phyloP scores from a whole-genome alignment of 2,113 vertebrate species.

The Ciconia maguari region DNA sequence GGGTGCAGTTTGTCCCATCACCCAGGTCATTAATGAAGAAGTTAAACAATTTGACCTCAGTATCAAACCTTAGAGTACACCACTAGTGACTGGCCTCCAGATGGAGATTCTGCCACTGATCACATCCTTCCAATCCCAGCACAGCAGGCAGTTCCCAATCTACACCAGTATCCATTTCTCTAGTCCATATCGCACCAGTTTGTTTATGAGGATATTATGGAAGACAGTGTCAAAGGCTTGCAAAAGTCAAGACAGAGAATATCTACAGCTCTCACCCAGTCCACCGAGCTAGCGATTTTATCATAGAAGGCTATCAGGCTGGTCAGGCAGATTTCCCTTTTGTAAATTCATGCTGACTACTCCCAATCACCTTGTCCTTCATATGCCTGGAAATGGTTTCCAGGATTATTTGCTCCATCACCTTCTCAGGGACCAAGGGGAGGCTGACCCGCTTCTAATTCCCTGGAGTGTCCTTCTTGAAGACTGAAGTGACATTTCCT shows the following conservation, averaged over 20 bases:
- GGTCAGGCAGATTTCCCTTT: not conserved
- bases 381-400: not conserved
- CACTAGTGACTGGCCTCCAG: too few species aligned
- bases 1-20: not conserved
- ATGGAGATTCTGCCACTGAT: not conserved
- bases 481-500: not conserved
- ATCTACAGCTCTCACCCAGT: not conserved
- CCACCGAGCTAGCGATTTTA: not conserved
- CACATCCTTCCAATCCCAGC: not conserved
- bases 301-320: not conserved
- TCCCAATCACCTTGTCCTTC: not conserved
- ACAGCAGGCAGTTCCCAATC: fast-evolving
- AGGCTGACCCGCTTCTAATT: not conserved
- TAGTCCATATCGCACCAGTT: too few species aligned
- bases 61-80: not conserved
- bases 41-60: not conserved
- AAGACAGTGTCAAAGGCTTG: not conserved
- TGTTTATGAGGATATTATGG: not conserved
- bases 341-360: not conserved
- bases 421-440: fast-evolving
- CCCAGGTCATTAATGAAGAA: not conserved
- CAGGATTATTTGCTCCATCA: not conserved
- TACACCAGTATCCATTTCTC: not conserved
- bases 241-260: not conserved
- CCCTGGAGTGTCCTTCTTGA: not conserved